Percentiles rank a stretch among this genome's conserved stretches.
Conservation (phyloP, 2,113 vertebrate genomes). For the Colinus virginianus region DNA sequence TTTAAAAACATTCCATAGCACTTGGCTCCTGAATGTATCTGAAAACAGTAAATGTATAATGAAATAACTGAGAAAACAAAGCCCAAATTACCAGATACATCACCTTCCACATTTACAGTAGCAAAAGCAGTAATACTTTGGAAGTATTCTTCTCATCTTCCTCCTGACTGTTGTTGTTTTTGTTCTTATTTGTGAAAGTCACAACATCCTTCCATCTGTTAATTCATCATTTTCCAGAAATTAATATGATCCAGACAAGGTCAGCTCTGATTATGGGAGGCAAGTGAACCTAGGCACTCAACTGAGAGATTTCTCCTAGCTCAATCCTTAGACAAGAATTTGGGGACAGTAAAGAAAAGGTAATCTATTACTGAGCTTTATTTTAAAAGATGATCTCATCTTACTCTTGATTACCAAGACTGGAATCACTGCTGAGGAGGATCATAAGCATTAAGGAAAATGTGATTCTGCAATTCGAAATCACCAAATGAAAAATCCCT, state of each 20-base stretch:
- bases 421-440: background rate
- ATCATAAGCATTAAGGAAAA: background rate
- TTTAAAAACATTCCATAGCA: slow-evolving; percentile 46
- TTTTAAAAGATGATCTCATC: background rate
- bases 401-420: background rate
- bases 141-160: background rate
- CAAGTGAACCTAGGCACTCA: background rate
- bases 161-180: background rate
- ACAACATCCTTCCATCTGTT: background rate
- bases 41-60: slow-evolving; percentile 53
- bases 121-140: background rate
- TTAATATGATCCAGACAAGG: background rate
- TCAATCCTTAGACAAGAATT: background rate
- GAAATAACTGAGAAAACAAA: slow-evolving; percentile 62
- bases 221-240: background rate
- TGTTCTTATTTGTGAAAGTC: slow-evolving; percentile 14
- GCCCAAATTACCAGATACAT: slow-evolving; percentile 47
- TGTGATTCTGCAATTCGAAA: background rate
- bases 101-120: slow-evolving; percentile 3
- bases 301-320: background rate
- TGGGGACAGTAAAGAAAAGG: accelerated
- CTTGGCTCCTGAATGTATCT: background rate
- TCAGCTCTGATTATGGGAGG: background rate
- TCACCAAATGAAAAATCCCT: background rate
- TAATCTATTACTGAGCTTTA: accelerated